A percentile compares a stretch with the other conserved stretches of the same genome.
Conservation (phyloP, 2,113 vertebrate species). For the Galemys pyrenaicus region DNA sequence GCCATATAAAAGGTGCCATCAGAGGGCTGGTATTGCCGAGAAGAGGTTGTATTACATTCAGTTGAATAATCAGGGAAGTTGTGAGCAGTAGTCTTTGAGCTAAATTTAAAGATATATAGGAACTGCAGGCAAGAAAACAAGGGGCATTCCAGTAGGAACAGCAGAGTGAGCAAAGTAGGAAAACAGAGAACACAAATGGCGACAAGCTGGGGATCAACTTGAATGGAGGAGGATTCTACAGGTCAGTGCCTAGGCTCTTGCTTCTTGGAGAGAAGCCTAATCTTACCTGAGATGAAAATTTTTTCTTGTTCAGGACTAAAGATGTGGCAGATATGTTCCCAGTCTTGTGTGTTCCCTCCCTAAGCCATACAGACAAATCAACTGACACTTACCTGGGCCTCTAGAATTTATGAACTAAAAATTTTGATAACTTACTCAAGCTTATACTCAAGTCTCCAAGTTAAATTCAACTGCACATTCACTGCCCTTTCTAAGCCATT, state of each 20-base stretch:
- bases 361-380: background rate
- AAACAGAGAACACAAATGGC: background rate
- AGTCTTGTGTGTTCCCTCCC: background rate
- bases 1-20: background rate
- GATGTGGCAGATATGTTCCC: background rate
- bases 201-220: background rate
- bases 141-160: background rate
- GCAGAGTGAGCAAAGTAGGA: background rate
- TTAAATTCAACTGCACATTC: background rate
- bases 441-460: background rate
- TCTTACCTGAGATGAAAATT: background rate
- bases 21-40: background rate
- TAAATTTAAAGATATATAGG: background rate
- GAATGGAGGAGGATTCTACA: background rate
- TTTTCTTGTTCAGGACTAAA: background rate
- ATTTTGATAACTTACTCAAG: too few species aligned
- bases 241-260: background rate
- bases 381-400: too few species aligned
- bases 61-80: background rate
- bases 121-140: background rate
- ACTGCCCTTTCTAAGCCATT: background rate
- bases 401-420: too few species aligned
- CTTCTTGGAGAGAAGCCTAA: background rate
- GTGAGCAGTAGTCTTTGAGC: background rate
- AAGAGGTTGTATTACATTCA: background rate